phyloP scores from a whole-genome alignment of 2,888 invertebrate species.

The Pheosia tremula region DNA sequence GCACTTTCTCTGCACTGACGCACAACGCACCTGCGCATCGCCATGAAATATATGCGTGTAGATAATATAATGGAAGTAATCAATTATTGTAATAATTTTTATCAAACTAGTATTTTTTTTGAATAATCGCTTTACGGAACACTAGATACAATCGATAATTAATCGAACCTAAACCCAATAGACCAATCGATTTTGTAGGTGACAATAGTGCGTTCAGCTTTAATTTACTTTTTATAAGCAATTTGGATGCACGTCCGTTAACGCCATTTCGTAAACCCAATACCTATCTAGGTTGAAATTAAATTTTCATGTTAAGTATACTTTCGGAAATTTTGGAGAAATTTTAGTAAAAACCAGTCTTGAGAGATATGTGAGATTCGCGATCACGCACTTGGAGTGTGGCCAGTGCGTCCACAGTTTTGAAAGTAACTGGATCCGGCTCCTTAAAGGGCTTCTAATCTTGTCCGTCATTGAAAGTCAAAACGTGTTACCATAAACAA shows the following conservation, averaged over 20 bases:
- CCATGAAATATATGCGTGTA: neutral
- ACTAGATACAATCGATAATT: too few species aligned
- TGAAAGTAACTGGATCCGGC: neutral
- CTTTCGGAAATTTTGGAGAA: neutral
- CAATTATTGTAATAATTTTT: constrained; percentile 3
- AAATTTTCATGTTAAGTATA: neutral
- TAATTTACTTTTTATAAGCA: too few species aligned
- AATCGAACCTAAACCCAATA: too few species aligned
- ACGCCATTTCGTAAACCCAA: too few species aligned
- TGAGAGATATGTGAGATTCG: neutral
- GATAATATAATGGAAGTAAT: constrained; percentile 8
- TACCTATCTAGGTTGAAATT: neutral
- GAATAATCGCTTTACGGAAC: too few species aligned
- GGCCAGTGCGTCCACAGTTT: neutral
- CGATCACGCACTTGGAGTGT: neutral
- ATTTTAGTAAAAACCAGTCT: neutral
- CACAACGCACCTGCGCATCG: constrained; percentile 15
- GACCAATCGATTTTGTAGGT: too few species aligned
- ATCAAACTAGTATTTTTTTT: too few species aligned
- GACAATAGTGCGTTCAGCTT: too few species aligned
- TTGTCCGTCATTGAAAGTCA: neutral
- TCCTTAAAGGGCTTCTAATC: neutral
- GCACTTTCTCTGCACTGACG: constrained; percentile 45
- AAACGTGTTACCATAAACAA: too few species aligned
- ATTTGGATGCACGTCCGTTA: too few species aligned